Evolutionary conservation across 1,140 invertebrate species (phyloP).

Genomic region (Drosophila serrata): DNA sequence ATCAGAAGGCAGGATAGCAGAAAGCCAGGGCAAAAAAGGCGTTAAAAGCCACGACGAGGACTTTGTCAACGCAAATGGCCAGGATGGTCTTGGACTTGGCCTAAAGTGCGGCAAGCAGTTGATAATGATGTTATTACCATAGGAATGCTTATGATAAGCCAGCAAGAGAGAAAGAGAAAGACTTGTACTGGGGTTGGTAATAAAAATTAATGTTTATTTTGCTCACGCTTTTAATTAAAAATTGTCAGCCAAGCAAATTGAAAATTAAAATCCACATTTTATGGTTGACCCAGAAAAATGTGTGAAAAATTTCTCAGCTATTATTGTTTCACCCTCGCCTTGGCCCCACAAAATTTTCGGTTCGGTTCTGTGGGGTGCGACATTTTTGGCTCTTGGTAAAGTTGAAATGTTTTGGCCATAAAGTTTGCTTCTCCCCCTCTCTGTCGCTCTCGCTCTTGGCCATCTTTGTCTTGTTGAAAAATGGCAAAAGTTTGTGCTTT

Average conservation of each 20-base stretch:
- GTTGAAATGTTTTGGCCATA: conserved; percentile 74
- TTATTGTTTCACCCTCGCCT: conserved; percentile 39
- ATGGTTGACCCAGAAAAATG: conserved; percentile 68
- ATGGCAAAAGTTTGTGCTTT: conserved; percentile 75
- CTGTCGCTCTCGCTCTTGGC: background rate
- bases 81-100: conserved; percentile 13
- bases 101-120: conserved; percentile 33
- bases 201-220: conserved; percentile 82
- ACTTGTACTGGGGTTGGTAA: conserved; percentile 33
- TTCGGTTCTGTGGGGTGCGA: conserved; percentile 35
- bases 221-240: conserved; percentile 81
- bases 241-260: conserved; percentile 72
- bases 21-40: conserved; percentile 46
- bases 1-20: conserved; percentile 11
- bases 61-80: conserved; percentile 61
- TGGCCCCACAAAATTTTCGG: background rate
- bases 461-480: conserved; percentile 65
- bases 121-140: conserved; percentile 83
- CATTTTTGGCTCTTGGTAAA: conserved; percentile 38
- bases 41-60: conserved; percentile 67
- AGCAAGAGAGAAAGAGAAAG: background rate
- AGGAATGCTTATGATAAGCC: conserved; percentile 71
- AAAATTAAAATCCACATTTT: conserved; percentile 64
- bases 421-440: conserved; percentile 49
- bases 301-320: conserved; percentile 45